phyloP scores from a whole-genome alignment of 2,888 invertebrate species.

The Bellardia bayeri region DNA sequence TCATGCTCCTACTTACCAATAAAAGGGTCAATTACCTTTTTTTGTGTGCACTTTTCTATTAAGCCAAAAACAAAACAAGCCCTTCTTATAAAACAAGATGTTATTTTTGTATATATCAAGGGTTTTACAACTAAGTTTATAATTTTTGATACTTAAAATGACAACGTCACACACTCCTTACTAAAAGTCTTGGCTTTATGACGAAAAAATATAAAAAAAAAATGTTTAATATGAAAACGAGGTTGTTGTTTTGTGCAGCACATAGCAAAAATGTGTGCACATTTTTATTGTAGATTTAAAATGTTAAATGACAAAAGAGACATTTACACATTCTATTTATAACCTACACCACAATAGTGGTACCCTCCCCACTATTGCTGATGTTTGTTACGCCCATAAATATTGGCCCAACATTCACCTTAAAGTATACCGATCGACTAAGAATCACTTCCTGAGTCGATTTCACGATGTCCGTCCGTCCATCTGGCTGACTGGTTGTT shows the following conservation, averaged over 20 bases:
- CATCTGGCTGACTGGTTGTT: no score
- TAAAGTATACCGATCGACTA: no score
- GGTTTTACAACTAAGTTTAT: constrained; percentile 23
- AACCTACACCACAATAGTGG: no score
- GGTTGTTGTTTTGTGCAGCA: constrained; percentile 10
- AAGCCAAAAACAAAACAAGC: not conserved
- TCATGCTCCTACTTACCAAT: not conserved
- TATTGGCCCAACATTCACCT: no score
- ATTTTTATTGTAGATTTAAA: constrained; percentile 34
- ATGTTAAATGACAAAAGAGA: constrained; percentile 36
- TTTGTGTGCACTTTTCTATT: not conserved
- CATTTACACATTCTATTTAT: constrained; percentile 3
- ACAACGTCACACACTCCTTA: not conserved
- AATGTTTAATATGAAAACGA: constrained; percentile 1
- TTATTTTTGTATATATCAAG: not conserved
- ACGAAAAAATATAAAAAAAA: not conserved
- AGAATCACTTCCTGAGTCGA: no score
- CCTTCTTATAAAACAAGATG: not conserved
- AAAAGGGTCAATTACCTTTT: constrained; percentile 47
- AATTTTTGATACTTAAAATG: constrained; percentile 28
- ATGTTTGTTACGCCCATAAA: no score
- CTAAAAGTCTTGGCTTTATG: not conserved
- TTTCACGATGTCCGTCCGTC: no score
- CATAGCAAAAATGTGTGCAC: not conserved
- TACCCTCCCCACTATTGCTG: no score